These are phyloP conservation scores for Nothobranchius furzeri DNA, from an alignment of 2,113 vertebrate species.

Conservation along the genomic window DNA sequence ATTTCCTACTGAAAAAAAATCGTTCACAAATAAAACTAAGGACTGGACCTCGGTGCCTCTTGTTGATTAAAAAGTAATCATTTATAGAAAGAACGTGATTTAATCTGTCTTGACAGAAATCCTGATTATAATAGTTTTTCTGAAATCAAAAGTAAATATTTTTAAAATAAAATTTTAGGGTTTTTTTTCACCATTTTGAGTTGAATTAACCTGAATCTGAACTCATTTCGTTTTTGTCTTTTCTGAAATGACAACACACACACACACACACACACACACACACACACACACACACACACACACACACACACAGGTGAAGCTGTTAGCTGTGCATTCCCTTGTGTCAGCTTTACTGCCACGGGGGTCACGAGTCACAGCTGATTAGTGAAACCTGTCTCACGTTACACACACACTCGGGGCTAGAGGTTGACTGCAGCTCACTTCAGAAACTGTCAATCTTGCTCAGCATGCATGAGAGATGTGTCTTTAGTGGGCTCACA, in stretches of 20 bases:
- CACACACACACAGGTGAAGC: slow-evolving; percentile 26
- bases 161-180: no score
- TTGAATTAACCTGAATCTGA: neutral
- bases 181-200: no score
- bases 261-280: slow-evolving; percentile 16
- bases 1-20: no score
- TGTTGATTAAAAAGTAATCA: no score
- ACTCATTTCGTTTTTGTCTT: neutral
- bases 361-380: slow-evolving; percentile 66
- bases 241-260: slow-evolving; percentile 27
- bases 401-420: slow-evolving; percentile 67
- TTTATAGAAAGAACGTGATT: no score
- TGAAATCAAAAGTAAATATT: no score
- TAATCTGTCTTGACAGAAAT: no score
- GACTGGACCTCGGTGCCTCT: no score
- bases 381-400: slow-evolving; percentile 70
- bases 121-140: no score
- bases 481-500: slow-evolving; percentile 20
- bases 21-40: no score
- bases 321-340: slow-evolving; percentile 45
- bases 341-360: slow-evolving; percentile 45
- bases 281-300: slow-evolving; percentile 13
- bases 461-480: slow-evolving; percentile 36
- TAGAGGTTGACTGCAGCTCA: slow-evolving; percentile 59
- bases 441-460: slow-evolving; percentile 72